Evolutionary conservation across 2,888 invertebrate species (phyloP).

Genomic region (Conus canariensis): DNA sequence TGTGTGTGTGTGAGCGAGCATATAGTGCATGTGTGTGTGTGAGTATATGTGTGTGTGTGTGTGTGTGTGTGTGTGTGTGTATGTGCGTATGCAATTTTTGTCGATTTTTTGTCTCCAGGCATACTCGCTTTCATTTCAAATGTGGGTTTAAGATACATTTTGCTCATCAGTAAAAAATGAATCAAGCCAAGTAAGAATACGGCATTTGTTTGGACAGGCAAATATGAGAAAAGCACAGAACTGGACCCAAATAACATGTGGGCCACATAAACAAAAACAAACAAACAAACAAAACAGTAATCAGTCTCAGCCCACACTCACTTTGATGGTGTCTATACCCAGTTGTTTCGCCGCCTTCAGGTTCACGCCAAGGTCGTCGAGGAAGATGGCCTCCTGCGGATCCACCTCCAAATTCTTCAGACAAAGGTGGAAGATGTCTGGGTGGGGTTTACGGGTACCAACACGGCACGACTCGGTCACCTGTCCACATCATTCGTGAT

Average conservation of each 20-base stretch:
- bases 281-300: too few species aligned
- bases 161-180: too few species aligned
- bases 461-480: conserved; percentile 78
- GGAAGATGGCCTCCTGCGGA: conserved; percentile 73
- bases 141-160: too few species aligned
- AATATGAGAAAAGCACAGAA: too few species aligned
- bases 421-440: conserved; percentile 71
- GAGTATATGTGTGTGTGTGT: background rate
- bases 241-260: too few species aligned
- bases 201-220: too few species aligned
- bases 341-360: conserved; percentile 74
- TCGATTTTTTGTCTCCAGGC: too few species aligned
- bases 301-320: background rate
- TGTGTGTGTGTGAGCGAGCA: background rate
- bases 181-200: too few species aligned
- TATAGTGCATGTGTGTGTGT: background rate
- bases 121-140: too few species aligned
- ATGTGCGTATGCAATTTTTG: too few species aligned
- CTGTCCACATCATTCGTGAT: conserved; percentile 45
- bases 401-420: conserved; percentile 65
- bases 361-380: conserved; percentile 78
- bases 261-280: too few species aligned
- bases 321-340: conserved; percentile 78
- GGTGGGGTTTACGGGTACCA: conserved; percentile 77
- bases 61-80: too few species aligned